phyloP scores from a whole-genome alignment of 2,888 invertebrate species.

The Timema podura region DNA sequence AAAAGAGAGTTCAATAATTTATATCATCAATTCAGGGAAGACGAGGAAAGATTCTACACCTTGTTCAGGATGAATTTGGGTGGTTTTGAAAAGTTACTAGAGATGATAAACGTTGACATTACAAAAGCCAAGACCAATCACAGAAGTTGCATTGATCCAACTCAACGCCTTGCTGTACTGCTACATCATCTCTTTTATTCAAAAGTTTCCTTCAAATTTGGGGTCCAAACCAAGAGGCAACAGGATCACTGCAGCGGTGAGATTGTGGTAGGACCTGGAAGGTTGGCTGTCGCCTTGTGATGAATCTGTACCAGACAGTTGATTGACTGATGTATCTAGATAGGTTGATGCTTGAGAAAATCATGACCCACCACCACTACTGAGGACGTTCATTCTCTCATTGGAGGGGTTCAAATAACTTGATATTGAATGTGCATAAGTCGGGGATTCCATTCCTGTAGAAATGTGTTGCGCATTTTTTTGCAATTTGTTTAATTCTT shows the following conservation, averaged over 20 bases:
- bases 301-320: too few species aligned
- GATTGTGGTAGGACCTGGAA: too few species aligned
- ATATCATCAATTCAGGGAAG: constrained; percentile 4
- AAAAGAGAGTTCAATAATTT: constrained; percentile 8
- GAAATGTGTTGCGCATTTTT: neutral
- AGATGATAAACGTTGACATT: neutral
- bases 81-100: neutral
- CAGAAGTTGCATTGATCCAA: neutral
- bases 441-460: neutral
- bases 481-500: neutral
- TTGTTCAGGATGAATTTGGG: neutral
- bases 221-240: too few species aligned
- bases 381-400: neutral
- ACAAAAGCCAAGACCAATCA: neutral
- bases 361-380: too few species aligned
- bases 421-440: neutral
- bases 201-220: neutral
- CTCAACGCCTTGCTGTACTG: neutral
- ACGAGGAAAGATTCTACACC: constrained; percentile 1
- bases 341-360: too few species aligned
- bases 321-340: too few species aligned
- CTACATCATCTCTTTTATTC: neutral
- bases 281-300: too few species aligned
- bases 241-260: too few species aligned
- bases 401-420: neutral